Conservation (phyloP, 2,113 vertebrate genomes). For the Thunnus maccoyii region DNA sequence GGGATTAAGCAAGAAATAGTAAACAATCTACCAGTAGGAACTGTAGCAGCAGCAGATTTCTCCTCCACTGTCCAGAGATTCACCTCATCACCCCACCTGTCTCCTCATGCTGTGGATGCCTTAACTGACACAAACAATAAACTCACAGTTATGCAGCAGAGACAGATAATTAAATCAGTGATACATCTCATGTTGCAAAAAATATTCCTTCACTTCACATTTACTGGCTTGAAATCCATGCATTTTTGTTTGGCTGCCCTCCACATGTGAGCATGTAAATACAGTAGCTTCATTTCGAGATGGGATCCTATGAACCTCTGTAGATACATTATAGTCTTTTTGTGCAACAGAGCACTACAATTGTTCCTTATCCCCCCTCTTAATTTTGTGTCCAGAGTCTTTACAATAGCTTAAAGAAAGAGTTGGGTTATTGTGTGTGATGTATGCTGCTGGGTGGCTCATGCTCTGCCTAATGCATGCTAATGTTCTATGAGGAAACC, state of each 20-base stretch:
- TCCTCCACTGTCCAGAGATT: not conserved
- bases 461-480: conserved; percentile 32
- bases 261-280: not conserved
- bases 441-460: conserved; percentile 27
- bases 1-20: not conserved
- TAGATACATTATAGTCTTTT: not conserved
- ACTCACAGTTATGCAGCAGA: conserved; percentile 1
- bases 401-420: not conserved
- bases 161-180: conserved; percentile 9
- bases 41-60: not conserved
- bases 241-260: not conserved
- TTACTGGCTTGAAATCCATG: not conserved
- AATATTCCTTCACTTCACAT: not conserved
- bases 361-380: not conserved
- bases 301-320: not conserved
- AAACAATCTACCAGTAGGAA: not conserved
- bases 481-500: conserved; percentile 63
- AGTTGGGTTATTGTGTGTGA: conserved; percentile 3
- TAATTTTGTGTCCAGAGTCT: conserved; percentile 7
- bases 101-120: not conserved
- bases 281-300: not conserved
- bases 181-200: not conserved
- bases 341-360: not conserved
- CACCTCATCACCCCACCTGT: not conserved
- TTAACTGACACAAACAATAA: conserved; percentile 1